Base-by-base conservation (phyloP, 2,113 vertebrate species). In the Stigmatopora nigra region DNA sequence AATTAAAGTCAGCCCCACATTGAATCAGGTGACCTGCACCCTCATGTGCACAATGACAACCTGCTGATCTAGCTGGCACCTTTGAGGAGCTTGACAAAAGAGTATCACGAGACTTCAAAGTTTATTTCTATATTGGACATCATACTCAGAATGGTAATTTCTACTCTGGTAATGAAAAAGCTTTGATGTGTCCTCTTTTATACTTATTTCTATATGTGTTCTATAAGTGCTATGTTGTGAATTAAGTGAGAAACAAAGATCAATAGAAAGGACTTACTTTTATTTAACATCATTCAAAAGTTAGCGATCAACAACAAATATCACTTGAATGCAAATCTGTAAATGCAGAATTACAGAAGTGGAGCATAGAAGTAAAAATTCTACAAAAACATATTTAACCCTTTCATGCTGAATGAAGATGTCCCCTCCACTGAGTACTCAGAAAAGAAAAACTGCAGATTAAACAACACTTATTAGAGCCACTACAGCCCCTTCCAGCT, bases 81-180 rank as follows among this genome's bases (percentile, higher is more conserved):
- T 76, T 73, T 84, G 82, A 85, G 78, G 73, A 75, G 61, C 15
- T 77, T 82, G 80, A 84, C 82, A 80, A 88, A 83, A 79, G 77
- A 81, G 69, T 46, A 85, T 75, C 81, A 81, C 53, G 59, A 64
- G 83, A 86, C 85, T 84, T 89, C 88, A 89, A 89, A 89, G 89
- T 86, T 31, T 82, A 79, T 87, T 82, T 84, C 80, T 72, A 86
- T 83, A 84, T 79, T 53, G 71, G 76, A 80, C 80, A 72, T 76
- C 81, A 75, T 63, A 76, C 74, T n/a, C 68, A 67, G 80, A 78
- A 84, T 82, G 81, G 82, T 84, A 82, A 82, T 84, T 81, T 71
- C 72, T 63, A 20, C 59, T 44, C 82, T 74, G 77, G 79, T 63
- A 13, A 56, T 63, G 77, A 77, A 25, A 69, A 79, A 79, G 71